Evolutionary conservation across 2,888 invertebrate species (phyloP).

Genomic region (Oasisia sp.): DNA sequence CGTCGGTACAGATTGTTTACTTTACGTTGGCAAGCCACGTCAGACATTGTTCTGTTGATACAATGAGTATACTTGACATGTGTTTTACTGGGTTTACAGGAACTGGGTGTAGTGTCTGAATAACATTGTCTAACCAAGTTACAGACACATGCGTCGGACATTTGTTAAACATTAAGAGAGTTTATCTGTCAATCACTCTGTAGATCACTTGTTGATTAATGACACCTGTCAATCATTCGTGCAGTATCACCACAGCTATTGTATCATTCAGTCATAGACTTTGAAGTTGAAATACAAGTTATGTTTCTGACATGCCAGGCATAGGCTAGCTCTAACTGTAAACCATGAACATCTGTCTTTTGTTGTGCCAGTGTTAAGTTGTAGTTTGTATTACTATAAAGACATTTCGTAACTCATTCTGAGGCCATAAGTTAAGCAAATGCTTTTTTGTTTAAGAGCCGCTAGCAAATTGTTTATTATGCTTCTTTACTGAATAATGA

Average conservation of each 20-base stretch:
- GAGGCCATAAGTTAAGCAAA: not conserved
- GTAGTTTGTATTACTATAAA: not conserved
- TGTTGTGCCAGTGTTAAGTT: not conserved
- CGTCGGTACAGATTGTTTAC: not conserved
- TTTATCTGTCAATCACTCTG: not conserved
- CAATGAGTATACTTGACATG: not conserved
- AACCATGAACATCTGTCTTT: not conserved
- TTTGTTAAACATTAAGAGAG: not conserved
- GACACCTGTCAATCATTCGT: not conserved
- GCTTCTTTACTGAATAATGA: conserved; percentile 3
- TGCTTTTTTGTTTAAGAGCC: not conserved
- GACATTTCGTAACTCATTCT: not conserved
- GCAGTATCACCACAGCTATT: no score
- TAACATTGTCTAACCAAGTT: no score
- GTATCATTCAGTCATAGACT: not conserved
- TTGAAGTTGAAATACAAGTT: not conserved
- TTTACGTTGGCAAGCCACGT: not conserved
- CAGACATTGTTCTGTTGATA: not conserved
- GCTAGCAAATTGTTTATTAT: not conserved
- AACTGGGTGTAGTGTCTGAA: no score
- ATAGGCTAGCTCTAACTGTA: not conserved
- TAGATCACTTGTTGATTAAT: not conserved
- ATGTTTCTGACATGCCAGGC: not conserved
- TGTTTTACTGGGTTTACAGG: no score
- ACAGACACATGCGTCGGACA: not conserved